Base-by-base conservation (phyloP, 2,797 vertebrate species). In the Catamblyrhynchus diadema region DNA sequence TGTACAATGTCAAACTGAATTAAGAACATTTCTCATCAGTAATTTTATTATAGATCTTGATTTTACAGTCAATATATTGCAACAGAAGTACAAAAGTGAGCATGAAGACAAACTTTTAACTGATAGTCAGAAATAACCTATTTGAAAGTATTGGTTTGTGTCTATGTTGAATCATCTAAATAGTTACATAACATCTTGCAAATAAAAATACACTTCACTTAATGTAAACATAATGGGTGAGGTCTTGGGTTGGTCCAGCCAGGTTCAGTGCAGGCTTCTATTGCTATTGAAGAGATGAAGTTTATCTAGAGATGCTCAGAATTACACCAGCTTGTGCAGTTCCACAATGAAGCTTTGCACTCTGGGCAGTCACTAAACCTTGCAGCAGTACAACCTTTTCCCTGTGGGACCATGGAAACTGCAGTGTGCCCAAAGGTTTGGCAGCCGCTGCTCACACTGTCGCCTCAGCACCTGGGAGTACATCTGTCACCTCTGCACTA, bases 71-170 rank as follows among this genome's bases (percentile, higher is more conserved):
- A 81, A 35, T 14, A 1, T 50, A 70, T 64, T 64, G 80, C 28
- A 81, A 78, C 23, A 60, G 37, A 81, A 88, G 37, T 94, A 95
- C 20, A 57, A 90, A 96, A 91, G 60, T 65, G 47, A 88, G 73
- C 19, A 9, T 12, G 21, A 93, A 69, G 74, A 88, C 51, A 88
- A 81, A 83, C 14, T 72, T 69, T 53, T 62, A n/a, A 80, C 24
- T 60, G 72, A 44, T 12, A 48, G 39, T 73, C 78, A 92, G 60
- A 87, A 86, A 64, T 22, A 59, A 53, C 20, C n/a, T 53, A 23
- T 35, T 66, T 73, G 33, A 48, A 79, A 70, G 20, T 48, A 62
- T 4, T 32, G 33, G 12, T 72, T 20, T 37, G 41, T 21, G 33
- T 79, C 41, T 88, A 11, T 14, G 4, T 72, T 24, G 59, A 67